These are phyloP conservation scores for Odontomachus brunneus DNA, from an alignment of 1,140 invertebrate species.

Conservation along the genomic window DNA sequence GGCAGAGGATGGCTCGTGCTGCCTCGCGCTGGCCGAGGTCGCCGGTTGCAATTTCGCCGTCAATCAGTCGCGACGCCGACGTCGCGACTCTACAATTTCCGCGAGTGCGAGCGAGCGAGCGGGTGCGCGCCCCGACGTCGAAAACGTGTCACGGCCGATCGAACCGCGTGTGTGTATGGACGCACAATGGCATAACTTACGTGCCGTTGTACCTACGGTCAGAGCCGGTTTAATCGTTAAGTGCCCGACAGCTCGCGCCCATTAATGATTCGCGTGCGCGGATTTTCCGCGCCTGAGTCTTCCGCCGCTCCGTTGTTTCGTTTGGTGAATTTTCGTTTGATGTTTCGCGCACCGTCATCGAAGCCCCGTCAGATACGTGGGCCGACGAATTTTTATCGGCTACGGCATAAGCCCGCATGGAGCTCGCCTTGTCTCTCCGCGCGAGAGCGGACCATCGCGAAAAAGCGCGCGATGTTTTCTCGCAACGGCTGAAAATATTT, in stretches of 20 bases:
- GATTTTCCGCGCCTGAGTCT: background rate
- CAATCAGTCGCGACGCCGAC: conserved; percentile 54
- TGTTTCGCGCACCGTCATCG: too few relatives aligned
- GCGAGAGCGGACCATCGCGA: background rate
- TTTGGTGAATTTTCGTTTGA: too few relatives aligned
- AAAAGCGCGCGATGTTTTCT: background rate
- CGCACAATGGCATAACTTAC: conserved; percentile 62
- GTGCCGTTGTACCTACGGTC: conserved; percentile 38
- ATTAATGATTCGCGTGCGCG: background rate
- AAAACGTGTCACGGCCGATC: conserved; percentile 65
- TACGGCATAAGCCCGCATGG: background rate
- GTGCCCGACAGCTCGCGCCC: background rate
- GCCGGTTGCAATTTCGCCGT: conserved; percentile 50
- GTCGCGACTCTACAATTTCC: conserved; percentile 53
- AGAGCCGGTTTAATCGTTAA: conserved; percentile 28
- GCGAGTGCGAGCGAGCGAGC: background rate
- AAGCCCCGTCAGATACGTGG: too few relatives aligned
- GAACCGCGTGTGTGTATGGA: conserved; percentile 50
- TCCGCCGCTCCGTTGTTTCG: background rate
- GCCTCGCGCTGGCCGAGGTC: background rate
- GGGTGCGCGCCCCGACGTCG: background rate
- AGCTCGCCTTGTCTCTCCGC: background rate
- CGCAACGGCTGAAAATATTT: background rate
- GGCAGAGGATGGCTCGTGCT: background rate
- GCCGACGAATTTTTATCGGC: background rate